Base-by-base conservation (phyloP, 2,888 invertebrate species). In the Capitulum mitella region DNA sequence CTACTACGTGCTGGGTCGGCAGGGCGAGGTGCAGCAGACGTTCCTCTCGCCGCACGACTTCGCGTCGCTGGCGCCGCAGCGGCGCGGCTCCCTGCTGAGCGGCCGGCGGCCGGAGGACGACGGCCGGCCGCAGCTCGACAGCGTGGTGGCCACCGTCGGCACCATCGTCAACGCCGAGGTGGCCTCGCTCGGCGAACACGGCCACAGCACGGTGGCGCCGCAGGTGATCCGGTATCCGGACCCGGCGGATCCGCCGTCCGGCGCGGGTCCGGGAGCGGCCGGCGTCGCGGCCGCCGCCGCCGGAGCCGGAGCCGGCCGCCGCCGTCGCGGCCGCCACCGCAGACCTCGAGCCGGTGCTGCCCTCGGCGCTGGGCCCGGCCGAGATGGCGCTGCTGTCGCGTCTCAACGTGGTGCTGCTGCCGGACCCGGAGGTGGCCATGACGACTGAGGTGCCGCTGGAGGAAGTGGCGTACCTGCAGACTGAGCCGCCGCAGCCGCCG, bases 71-170 rank as follows among this genome's bases (percentile, higher is more conserved):
- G n/a, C 58, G 58, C 58, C 58, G n/a, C 29, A 10, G 10, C 58
- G 58, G 29, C 51, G 22, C 16, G 22, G 29, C 22, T n/a, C 8
- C 10, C 29, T 16, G 8, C 37, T 70, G 40, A 8, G 19, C 26
- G 70, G 40, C 37, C 10, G 8, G 26, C 37, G 40, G 22, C 12
- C 37, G 37, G 26, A 37, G 6, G 37, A 3, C 70, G 70, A 22
- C 40, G 2, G n/a, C 5, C 26, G 16, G 37, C 70, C 76, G 0
- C 76, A 76, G 46, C 12, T 76, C n/a, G 76, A 76, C 46, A 76
- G 76, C 46, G 76, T 76, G 19, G 46, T 76, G 29, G 76, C 76
- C 46, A 76, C 76, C 29, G 29, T 76, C 46, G 76, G 76, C 76
- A 76, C 76, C 29, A 76, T 76, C 43, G 46, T 76, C 43, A 76